Evolutionary conservation across 2,888 invertebrate genomes (phyloP).

Genomic region (Nephrotoma guestfalica): DNA sequence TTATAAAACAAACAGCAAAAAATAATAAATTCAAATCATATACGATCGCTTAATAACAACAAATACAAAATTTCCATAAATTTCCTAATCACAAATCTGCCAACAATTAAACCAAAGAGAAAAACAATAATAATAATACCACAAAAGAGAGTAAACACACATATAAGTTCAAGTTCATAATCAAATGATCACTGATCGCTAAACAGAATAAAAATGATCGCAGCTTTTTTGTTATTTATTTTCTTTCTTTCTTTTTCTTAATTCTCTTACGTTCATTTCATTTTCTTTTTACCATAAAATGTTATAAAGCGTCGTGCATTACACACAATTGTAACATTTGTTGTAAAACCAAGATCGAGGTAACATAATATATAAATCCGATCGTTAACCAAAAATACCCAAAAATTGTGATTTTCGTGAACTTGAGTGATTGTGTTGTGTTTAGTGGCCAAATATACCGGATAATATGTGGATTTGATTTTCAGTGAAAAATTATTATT

Average conservation of each 20-base stretch:
- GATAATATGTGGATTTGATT: neutral
- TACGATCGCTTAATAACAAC: neutral
- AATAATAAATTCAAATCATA: neutral
- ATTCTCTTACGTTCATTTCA: neutral
- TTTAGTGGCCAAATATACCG: neutral
- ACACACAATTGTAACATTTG: conserved; percentile 30
- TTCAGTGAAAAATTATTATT: neutral
- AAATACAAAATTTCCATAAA: neutral
- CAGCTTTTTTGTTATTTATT: neutral
- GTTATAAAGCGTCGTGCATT: conserved; percentile 33
- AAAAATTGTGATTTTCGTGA: neutral
- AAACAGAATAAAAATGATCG: neutral
- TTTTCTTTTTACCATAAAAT: conserved; percentile 13
- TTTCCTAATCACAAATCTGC: neutral
- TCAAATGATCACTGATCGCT: neutral
- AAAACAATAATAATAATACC: neutral
- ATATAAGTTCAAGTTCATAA: neutral
- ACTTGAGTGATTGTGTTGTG: neutral
- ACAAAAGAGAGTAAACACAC: neutral
- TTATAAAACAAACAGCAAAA: neutral
- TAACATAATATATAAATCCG: conserved; percentile 20
- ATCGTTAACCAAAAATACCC: neutral
- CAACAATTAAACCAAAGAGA: neutral
- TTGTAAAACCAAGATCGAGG: conserved; percentile 28
- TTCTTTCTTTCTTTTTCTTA: neutral